Percentiles rank a stretch among this genome's conserved stretches.
These are phyloP conservation scores for Melitaea athalia DNA, from an alignment of 2,888 invertebrate genomes.

Conservation along the genomic window DNA sequence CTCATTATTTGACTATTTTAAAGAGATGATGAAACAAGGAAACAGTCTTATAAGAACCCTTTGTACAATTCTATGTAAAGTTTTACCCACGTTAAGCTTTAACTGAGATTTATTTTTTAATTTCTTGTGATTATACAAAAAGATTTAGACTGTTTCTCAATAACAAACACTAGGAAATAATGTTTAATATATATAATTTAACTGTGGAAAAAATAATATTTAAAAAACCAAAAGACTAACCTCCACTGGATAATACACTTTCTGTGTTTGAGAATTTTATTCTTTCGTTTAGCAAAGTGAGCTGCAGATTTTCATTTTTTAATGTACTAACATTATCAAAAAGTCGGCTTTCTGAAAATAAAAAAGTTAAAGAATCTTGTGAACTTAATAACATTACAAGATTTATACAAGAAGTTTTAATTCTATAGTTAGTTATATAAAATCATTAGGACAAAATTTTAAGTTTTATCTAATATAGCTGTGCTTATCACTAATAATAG, in stretches of 20 bases:
- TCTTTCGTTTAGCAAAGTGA: constrained; percentile 93
- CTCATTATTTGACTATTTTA: too few species aligned
- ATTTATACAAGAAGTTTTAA: not conserved
- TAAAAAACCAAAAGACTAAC: constrained; percentile 45
- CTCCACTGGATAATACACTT: constrained; percentile 58
- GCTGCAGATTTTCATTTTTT: constrained; percentile 91
- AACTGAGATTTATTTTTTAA: too few species aligned
- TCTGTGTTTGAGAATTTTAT: constrained; percentile 84
- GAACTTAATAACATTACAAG: not conserved
- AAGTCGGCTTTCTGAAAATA: constrained; percentile 89
- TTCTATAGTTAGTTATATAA: not conserved
- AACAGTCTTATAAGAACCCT: not conserved
- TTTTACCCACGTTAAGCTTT: too few species aligned
- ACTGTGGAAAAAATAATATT: not conserved
- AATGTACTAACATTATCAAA: constrained; percentile 92
- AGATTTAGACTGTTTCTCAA: too few species aligned
- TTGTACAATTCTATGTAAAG: not conserved
- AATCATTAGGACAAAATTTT: constrained; percentile 20
- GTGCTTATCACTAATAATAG: constrained; percentile 20
- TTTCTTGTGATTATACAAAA: too few species aligned
- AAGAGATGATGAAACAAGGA: not conserved
- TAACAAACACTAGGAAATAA: too few species aligned
- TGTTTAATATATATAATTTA: not conserved
- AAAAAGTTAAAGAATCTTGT: constrained; percentile 8
- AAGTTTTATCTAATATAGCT: constrained; percentile 26